Conservation (phyloP, 2,797 vertebrate genomes). For the Apogon talboti region DNA sequence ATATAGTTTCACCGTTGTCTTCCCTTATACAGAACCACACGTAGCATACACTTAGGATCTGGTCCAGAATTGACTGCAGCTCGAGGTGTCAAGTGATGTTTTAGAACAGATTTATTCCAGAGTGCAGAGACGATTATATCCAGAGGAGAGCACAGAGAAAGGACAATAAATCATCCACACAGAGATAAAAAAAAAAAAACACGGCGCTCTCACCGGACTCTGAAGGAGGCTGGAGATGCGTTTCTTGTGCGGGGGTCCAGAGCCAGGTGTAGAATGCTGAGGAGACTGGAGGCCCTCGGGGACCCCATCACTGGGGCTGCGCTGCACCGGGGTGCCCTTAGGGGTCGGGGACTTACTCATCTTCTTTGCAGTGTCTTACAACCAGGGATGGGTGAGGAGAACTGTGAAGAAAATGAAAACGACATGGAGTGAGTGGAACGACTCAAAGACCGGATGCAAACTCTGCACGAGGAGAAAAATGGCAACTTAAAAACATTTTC, state of each 20-base stretch:
- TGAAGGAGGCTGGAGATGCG: constrained; percentile 92
- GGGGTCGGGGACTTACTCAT: constrained; percentile 88
- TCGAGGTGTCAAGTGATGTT: constrained; percentile 56
- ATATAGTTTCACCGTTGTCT: constrained; percentile 1
- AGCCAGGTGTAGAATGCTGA: constrained; percentile 85
- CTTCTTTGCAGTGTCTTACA: constrained; percentile 61
- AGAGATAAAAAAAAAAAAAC: too few relatives aligned
- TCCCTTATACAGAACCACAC: constrained; percentile 17
- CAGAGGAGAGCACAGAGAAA: constrained; percentile 38
- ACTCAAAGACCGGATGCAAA: too few relatives aligned
- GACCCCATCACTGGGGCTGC: constrained; percentile 86
- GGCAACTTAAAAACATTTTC: too few relatives aligned
- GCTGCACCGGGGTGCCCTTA: constrained; percentile 85
- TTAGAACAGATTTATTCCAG: constrained; percentile 68
- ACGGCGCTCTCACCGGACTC: constrained; percentile 88
- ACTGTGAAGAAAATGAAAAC: constrained; percentile 31
- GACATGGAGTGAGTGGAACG: neutral
- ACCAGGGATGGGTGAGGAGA: constrained; percentile 23
- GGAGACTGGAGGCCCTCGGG: constrained; percentile 83
- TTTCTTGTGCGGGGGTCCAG: constrained; percentile 89
- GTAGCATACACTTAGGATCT: constrained; percentile 10
- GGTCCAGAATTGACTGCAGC: constrained; percentile 25
- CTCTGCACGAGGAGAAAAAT: too few relatives aligned
- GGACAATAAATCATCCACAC: constrained; percentile 17
- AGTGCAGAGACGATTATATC: constrained; percentile 66